Percentiles rank a stretch among this genome's conserved stretches.
phyloP scores from a whole-genome alignment of 2,113 vertebrate genomes.

The rat (Rattus norvegicus) region GRCr8 NC_086024.1:121281501-121282000 shows the following conservation, averaged over 20 bases:
- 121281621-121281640: neutral
- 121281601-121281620: neutral
- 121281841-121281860: neutral
- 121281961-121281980: neutral
- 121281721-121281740: rapidly evolving
- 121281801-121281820: rapidly evolving
- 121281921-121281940: neutral
- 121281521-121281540: neutral
- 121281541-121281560: neutral
- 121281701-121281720: neutral
- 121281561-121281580: neutral
- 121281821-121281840: neutral
- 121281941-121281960: neutral
- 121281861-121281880: neutral
- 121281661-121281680: neutral
- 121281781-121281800: neutral
- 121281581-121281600: neutral
- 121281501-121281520: neutral
- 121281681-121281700: neutral
- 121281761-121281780: neutral
- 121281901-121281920: neutral
- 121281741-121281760: rapidly evolving
- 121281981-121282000: neutral
- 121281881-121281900: neutral
- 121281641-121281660: neutral